Evolutionary conservation across 2,888 invertebrate species (phyloP).

Genomic region (Cephonodes hylas): DNA sequence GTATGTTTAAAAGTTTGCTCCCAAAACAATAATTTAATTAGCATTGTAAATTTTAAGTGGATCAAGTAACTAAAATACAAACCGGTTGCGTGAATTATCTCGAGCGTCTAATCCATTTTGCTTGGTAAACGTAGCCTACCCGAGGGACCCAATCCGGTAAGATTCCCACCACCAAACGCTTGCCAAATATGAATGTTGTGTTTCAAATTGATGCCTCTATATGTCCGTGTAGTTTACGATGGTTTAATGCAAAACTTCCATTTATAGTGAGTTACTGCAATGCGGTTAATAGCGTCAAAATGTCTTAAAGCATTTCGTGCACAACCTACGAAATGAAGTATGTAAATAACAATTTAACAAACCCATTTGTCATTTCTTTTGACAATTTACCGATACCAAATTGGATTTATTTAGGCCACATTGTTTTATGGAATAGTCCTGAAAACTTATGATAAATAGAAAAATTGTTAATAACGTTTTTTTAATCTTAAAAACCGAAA

Average conservation of each 20-base stretch:
- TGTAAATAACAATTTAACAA: no score
- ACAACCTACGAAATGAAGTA: not conserved
- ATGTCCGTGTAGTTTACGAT: slow-evolving; percentile 2
- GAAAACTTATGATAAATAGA: no score
- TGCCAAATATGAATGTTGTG: slow-evolving; percentile 10
- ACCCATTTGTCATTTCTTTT: not conserved
- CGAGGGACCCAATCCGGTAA: slow-evolving; percentile 4
- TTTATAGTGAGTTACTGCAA: slow-evolving; percentile 1
- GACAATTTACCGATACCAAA: not conserved
- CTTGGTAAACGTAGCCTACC: not conserved
- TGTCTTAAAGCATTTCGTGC: not conserved
- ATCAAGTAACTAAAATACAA: slow-evolving; percentile 2
- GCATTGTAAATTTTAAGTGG: not conserved
- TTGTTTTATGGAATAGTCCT: no score
- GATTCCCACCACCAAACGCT: not conserved
- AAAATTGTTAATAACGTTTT: no score
- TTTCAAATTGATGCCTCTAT: slow-evolving; percentile 8
- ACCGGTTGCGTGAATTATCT: slow-evolving; percentile 5
- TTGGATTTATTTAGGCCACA: not conserved
- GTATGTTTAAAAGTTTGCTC: not conserved
- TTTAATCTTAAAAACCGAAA: no score
- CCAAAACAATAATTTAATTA: slow-evolving; percentile 6
- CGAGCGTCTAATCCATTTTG: slow-evolving; percentile 9
- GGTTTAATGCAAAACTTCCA: slow-evolving; percentile 4
- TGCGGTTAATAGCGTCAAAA: not conserved